Conservation (phyloP, 2,888 invertebrate genomes). For the Xestia c-nigrum region DNA sequence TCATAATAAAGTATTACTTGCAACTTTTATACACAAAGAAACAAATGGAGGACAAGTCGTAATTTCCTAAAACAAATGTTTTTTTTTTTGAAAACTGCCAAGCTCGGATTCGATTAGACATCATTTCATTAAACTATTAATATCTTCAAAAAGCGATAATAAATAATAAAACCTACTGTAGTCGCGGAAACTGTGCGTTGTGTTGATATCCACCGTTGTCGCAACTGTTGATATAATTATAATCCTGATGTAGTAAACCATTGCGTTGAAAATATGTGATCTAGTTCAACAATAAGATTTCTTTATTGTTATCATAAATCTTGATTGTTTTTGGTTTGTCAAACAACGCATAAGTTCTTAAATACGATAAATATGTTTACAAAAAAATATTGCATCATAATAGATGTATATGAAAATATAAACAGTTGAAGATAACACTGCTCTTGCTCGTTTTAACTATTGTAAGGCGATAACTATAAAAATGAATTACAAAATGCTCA, state of each 20-base stretch:
- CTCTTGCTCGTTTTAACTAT: slow-evolving; percentile 58
- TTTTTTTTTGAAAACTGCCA: slow-evolving; percentile 70
- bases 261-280: slow-evolving; percentile 59
- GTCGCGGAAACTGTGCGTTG: slow-evolving; percentile 49
- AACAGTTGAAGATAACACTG: slow-evolving; percentile 69
- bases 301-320: slow-evolving; percentile 58
- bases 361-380: slow-evolving; percentile 64
- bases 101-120: slow-evolving; percentile 66
- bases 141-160: slow-evolving; percentile 65
- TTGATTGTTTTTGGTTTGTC: slow-evolving; percentile 56
- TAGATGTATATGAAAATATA: slow-evolving; percentile 66
- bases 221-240: slow-evolving; percentile 43
- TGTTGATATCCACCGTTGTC: slow-evolving; percentile 56
- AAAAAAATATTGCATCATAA: slow-evolving; percentile 65
- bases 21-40: slow-evolving; percentile 79
- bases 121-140: slow-evolving; percentile 62
- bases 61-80: slow-evolving; percentile 63
- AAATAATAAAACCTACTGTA: slow-evolving; percentile 64
- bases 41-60: slow-evolving; percentile 79
- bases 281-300: slow-evolving; percentile 63
- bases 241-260: slow-evolving; percentile 40
- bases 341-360: slow-evolving; percentile 62
- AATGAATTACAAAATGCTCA: slow-evolving; percentile 70
- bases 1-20: slow-evolving; percentile 77
- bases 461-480: slow-evolving; percentile 63